Evolutionary conservation across 2,797 vertebrate species (phyloP).

Genomic region (Sternotherus odoratus): DNA sequence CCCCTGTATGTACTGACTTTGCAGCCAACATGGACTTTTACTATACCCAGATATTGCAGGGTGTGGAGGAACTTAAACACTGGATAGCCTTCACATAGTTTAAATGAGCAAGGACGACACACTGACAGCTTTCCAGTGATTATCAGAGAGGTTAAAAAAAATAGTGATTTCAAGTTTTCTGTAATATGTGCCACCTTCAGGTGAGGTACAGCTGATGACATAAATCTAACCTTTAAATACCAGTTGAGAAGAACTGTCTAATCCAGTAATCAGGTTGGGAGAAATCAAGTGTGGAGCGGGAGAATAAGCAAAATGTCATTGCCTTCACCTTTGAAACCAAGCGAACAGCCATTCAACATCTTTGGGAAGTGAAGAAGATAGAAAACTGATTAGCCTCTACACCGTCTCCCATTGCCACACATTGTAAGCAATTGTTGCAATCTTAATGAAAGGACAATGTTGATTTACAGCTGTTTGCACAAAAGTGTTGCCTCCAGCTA

Average conservation of each 20-base stretch:
- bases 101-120: not conserved
- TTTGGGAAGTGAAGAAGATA: conserved; percentile 26
- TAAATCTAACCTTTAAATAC: conserved; percentile 38
- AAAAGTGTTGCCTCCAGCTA: conserved; percentile 74
- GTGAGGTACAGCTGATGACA: conserved; percentile 28
- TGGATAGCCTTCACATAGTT: conserved; percentile 88
- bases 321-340: conserved; percentile 28
- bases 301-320: conserved; percentile 7
- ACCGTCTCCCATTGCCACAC: conserved; percentile 47
- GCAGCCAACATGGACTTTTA: conserved; percentile 92
- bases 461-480: conserved; percentile 72
- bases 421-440: conserved; percentile 66
- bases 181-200: conserved; percentile 29
- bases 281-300: conserved; percentile 26
- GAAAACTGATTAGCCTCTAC: conserved; percentile 19
- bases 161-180: conserved; percentile 59
- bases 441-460: conserved; percentile 65
- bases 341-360: conserved; percentile 21
- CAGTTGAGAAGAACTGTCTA: conserved; percentile 37
- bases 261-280: conserved; percentile 37
- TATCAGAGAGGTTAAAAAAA: conserved; percentile 37
- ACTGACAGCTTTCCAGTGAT: not conserved
- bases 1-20: conserved; percentile 94
- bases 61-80: conserved; percentile 85
- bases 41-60: conserved; percentile 82